Base-by-base conservation (phyloP, 1,140 invertebrate species). In the Sycobia sp. region DNA sequence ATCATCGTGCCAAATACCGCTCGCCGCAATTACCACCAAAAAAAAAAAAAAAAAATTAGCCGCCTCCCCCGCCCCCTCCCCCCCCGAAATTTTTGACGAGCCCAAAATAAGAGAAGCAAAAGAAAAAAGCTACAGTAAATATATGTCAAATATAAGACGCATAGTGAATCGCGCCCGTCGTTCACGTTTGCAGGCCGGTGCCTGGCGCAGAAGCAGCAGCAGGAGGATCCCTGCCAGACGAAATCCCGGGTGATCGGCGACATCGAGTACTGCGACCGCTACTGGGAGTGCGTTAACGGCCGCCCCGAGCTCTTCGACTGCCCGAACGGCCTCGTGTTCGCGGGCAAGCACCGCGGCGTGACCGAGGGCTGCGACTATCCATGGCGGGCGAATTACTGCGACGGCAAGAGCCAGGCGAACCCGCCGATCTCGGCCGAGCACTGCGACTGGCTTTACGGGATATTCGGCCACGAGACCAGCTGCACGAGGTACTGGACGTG, bases 401-500 rank as follows among this genome's bases (percentile, higher is more conserved):
- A 92, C 67, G 85, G 84, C 55, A 91, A 90, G 76, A 86, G 89
- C 68, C 86, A 89, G 73, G 88, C 89, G 2, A 91, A 96, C 78
- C 86, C 91, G 14, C 92, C 93, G 25, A 90, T 94, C 53, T 83
- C 86, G 9, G 89, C 88, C 0, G 93, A 95, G 65, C 93, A 95
- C 73, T 96, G 94, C 74, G 92, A 93, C 71, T 96, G 93, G 93
- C 81, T 94, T 58, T 96, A 95, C 74, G 94, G 94, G 22, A 95
- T 95, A 68, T 95, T 95, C 77, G 93, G 93, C 0, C 94, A 96
- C 75, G 93, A 95, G 78, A 95, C 93, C 0, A 93, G 91, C 0
- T 95, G 94, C 82, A 96, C 93, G 0, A 84, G 94, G 14, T 95
- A 95, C 77, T 96, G 93, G 93, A 95, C 93, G 1, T 95, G 93